Evolutionary conservation across 2,888 invertebrate genomes (phyloP), one percentile per base, ranked within the genome.

Genomic region (Drosophila colorata): DNA sequence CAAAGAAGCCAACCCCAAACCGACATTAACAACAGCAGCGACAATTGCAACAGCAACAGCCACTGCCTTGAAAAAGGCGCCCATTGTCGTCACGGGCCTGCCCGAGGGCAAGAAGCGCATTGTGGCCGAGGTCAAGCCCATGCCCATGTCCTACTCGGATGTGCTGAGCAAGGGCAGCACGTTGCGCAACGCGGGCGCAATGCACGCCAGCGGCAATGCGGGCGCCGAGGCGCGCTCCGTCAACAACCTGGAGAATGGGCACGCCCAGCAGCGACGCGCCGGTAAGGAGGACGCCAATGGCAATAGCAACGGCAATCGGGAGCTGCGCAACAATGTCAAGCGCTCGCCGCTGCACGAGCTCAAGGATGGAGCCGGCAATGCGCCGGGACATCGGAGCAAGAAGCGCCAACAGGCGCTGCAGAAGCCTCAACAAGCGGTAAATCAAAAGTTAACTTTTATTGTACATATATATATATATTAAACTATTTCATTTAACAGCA

Each of bases 141-240:
- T 97, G 96, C 94, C 97, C 56, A 96, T 97, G 51, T 95, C 96
- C 13, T 97, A 97, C 90, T 97, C 97, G 0, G 97, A 96, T 93
- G 96, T 97, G 7, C 90, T 97, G 41, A 95, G 96, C 31, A 97
- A 97, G 92, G 85, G 85, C 40, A 86, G 88, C 40, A 69, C 81
- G 20, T 28, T 77, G 49, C 72, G 76, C 13, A 40, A 44, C 2
- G 8, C 74, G 6, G 31, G 52, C 1, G 66, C 74, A 41, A 14
- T 44, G 0, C 56, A 33, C 11, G 18, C 68, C 20, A 55, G 46
- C 46, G 74, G 31, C 53, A 46, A n/a, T 13, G 4, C 52, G 1
- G 40, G 44, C 8, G 71, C 56, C 5, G 84, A 80, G 9, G 20
- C 44, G 5, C 80, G 75, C 0, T 43, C 71, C 1, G 58, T 23